These are phyloP conservation scores for Pachliopta kotzebuea DNA, from an alignment of 2,888 invertebrate species.

Conservation along the genomic window DNA sequence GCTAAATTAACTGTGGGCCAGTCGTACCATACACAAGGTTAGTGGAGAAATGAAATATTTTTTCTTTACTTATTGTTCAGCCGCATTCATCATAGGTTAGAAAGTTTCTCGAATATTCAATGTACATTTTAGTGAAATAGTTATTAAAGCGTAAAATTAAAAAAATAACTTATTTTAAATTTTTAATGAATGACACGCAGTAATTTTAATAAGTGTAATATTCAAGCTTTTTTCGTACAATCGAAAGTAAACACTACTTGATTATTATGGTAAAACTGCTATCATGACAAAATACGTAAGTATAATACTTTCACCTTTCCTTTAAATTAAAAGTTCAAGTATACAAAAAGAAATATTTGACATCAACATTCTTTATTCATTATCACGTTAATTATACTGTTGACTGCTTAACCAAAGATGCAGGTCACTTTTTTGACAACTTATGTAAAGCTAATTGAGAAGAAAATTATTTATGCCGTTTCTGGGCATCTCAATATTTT, in stretches of 20 bases:
- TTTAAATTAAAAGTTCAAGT: conserved; percentile 2
- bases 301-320: conserved; percentile 14
- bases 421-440: not conserved
- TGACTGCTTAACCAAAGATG: not conserved
- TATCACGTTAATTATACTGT: not conserved
- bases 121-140: not conserved
- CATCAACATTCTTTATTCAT: not conserved
- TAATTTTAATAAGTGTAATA: conserved; percentile 4
- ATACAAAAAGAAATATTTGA: not conserved
- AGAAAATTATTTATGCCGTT: not conserved
- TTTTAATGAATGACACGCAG: not conserved
- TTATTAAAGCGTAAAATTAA: not conserved
- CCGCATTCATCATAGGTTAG: conserved; percentile 9
- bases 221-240: not conserved
- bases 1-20: conserved; percentile 17
- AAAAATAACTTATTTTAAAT: not conserved
- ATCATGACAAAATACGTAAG: conserved; percentile 4
- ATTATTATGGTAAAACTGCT: not conserved
- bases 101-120: conserved; percentile 11
- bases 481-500: not conserved
- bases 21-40: conserved; percentile 15
- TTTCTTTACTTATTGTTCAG: conserved; percentile 5
- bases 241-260: not conserved
- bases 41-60: conserved; percentile 21
- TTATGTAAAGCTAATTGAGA: not conserved